Percentiles rank a stretch among this genome's conserved stretches.
These are phyloP conservation scores for Nettapus auritus DNA, from an alignment of 2,113 vertebrate genomes.

Conservation along the genomic window DNA sequence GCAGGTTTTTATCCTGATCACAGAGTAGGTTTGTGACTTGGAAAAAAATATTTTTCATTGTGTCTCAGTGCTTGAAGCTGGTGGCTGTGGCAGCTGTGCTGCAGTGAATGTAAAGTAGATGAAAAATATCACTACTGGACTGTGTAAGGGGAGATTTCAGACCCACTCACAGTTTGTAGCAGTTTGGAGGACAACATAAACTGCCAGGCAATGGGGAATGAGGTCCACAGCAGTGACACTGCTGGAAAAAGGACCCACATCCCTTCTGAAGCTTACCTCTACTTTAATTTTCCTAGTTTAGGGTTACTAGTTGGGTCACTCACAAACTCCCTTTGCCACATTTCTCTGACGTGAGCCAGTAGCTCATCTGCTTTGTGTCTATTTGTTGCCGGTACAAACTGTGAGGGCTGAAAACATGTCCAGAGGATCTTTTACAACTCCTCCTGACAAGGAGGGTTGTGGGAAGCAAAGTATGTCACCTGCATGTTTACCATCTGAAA, in stretches of 20 bases:
- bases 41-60: not conserved
- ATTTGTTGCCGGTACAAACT: not conserved
- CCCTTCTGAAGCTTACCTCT: not conserved
- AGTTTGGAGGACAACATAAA: not conserved
- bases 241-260: not conserved
- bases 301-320: not conserved
- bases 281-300: not conserved
- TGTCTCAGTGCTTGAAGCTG: not conserved
- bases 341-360: not conserved
- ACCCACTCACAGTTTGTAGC: not conserved
- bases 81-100: not conserved
- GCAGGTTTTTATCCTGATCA: not conserved
- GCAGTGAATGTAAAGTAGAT: not conserved
- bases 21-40: not conserved
- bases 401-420: not conserved
- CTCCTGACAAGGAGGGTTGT: not conserved
- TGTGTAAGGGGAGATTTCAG: not conserved
- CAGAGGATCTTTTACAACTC: slow-evolving; percentile 9
- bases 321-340: not conserved
- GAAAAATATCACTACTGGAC: not conserved
- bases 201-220: not conserved
- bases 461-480: not conserved
- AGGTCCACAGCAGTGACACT: not conserved
- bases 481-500: not conserved
- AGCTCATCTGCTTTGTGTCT: not conserved